A percentile compares a stretch with the other conserved stretches of the same genome.
phyloP scores from a whole-genome alignment of 2,797 vertebrate species.

The Enteromius treurensis region DNA sequence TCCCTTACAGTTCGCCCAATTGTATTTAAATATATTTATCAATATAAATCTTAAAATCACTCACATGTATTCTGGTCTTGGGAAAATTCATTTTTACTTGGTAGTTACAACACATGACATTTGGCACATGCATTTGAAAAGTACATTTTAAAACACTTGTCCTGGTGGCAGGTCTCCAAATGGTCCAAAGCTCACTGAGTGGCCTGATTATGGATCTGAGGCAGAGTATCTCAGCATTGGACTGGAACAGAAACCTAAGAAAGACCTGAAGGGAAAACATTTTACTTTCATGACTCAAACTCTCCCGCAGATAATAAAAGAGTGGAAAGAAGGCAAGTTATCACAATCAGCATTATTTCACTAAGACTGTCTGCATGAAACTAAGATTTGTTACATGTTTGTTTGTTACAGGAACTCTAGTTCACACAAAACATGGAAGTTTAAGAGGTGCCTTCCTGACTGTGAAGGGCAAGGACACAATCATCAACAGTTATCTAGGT shows the following conservation, averaged over 20 bases:
- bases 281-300: constrained; percentile 75
- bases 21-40: too few relatives aligned
- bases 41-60: not conserved
- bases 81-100: not conserved
- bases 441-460: constrained; percentile 70
- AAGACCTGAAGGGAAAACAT: constrained; percentile 72
- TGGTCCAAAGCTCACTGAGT: constrained; percentile 67
- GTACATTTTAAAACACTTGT: not conserved
- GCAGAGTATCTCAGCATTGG: constrained; percentile 73
- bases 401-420: constrained; percentile 49
- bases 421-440: constrained; percentile 56
- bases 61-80: not conserved
- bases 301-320: constrained; percentile 60
- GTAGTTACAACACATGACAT: not conserved
- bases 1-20: too few relatives aligned
- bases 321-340: constrained; percentile 54
- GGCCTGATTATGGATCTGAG: constrained; percentile 69
- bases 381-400: not conserved
- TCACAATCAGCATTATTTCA: not conserved
- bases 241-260: constrained; percentile 62
- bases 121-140: not conserved
- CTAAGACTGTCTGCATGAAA: not conserved
- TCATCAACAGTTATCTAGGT: constrained; percentile 78
- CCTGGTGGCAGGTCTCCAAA: constrained; percentile 77
- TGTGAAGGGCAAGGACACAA: constrained; percentile 73